These are phyloP conservation scores for Frankliniella intonsa DNA, from an alignment of 2,888 invertebrate genomes.

Conservation along the genomic window DNA sequence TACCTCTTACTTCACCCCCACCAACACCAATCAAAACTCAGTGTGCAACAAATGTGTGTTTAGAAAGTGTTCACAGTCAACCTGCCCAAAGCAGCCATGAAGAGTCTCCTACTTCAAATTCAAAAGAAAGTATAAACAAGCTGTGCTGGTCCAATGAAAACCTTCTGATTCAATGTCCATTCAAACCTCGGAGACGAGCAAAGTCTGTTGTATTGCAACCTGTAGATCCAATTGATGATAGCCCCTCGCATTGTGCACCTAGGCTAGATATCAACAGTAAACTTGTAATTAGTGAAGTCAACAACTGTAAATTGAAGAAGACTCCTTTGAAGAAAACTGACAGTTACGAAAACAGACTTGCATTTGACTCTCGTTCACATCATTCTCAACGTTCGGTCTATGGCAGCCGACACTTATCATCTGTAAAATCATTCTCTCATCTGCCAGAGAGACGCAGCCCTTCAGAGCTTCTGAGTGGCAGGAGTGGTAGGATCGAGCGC, in stretches of 20 bases:
- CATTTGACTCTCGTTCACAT: not conserved
- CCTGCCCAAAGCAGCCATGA: not conserved
- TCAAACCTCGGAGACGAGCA: slow-evolving; percentile 12
- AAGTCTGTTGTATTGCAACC: not conserved
- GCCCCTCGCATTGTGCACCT: too few relatives aligned
- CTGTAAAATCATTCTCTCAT: not conserved
- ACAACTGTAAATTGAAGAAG: not conserved
- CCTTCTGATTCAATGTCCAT: not conserved
- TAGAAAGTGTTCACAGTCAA: not conserved
- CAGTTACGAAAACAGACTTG: not conserved
- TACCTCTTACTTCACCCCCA: not conserved
- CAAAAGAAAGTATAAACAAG: not conserved
- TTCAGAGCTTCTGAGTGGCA: not conserved
- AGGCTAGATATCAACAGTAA: too few relatives aligned
- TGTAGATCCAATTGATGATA: not conserved
- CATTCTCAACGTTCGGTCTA: not conserved
- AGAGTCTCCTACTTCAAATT: not conserved
- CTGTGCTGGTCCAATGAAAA: not conserved
- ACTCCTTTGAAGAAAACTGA: not conserved
- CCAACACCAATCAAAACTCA: not conserved
- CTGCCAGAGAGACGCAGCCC: not conserved
- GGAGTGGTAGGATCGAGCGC: not conserved
- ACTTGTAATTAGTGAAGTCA: too few relatives aligned
- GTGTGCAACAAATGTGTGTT: not conserved
- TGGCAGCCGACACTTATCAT: not conserved